Evolutionary conservation across 2,797 vertebrate genomes (phyloP), one percentile per base, ranked within the genome.

Genomic region (Glyptemys insculpta): DNA sequence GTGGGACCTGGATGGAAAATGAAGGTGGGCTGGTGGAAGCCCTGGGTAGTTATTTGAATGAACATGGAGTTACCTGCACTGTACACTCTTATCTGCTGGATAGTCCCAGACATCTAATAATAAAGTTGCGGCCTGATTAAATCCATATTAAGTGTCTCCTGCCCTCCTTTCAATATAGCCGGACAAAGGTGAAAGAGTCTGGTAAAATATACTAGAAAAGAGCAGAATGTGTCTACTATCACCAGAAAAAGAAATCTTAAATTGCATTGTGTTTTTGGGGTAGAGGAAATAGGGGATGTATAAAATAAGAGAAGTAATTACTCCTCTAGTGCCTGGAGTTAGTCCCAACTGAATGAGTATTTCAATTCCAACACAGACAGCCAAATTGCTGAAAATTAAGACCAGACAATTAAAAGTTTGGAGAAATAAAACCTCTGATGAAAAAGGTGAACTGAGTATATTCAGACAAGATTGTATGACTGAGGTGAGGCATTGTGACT

Each of bases 161-260:
- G 57, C 12, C 29, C 27, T 59, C 27, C 29, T 59, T 29, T 59
- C 12, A 59, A 12, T 59, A 59, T 59, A 59, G 27, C 27, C 5
- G 1, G 27, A 59, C 57, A 59, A 94, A 62, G 47, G 37, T 53
- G 88, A 89, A 87, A 94, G 56, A 50, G 5, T 50, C 5, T n/a
- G 68, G 81, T 91, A 44, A 96, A 87, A 93, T 86, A 94, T 59
- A 41, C 23, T 2, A 83, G 81, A 37, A 83, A 83, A 74, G 5
- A 14, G 34, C 16, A 23, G 15, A 31, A 23, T 19, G 14, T 37
- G 7, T 18, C 7, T 7, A 21, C 44, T 47, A 25, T 47, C 41
- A 29, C 12, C 27, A 41, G 47, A 65, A 80, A 8, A 57, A 57
- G 31, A 14, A 37, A 37, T 37, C 8, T 68, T 68, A 37, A 4